phyloP scores from a whole-genome alignment of 1,140 invertebrate genomes.

The Eulimnadia texana region DNA sequence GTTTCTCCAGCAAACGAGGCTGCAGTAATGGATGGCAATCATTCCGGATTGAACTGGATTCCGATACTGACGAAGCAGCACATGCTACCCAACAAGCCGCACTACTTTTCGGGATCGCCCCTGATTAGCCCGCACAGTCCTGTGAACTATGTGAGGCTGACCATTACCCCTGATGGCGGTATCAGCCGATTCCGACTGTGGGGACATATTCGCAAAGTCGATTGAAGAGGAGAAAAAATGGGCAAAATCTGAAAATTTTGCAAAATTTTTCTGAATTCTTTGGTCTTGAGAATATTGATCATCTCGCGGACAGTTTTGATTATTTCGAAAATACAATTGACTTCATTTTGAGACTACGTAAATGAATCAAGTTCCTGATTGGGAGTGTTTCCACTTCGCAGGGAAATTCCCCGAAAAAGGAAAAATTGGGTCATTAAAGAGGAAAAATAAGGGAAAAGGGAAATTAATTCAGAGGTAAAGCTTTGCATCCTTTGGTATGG shows the following conservation, averaged over 20 bases:
- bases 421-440: too few species aligned
- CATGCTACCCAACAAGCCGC: conserved; percentile 24
- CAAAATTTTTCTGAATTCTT: not conserved
- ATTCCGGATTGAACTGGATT: conserved; percentile 29
- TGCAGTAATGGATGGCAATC: conserved; percentile 18
- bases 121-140: conserved; percentile 18
- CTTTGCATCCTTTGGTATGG: too few species aligned
- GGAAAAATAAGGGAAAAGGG: too few species aligned
- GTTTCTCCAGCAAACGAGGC: conserved; percentile 24
- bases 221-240: not conserved
- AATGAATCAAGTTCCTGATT: too few species aligned
- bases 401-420: too few species aligned
- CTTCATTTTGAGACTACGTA: not conserved
- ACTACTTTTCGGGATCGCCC: conserved; percentile 21
- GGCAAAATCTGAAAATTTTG: not conserved
- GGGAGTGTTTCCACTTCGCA: too few species aligned
- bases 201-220: conserved; percentile 17
- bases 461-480: too few species aligned
- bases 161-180: conserved; percentile 32
- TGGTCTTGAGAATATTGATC: not conserved
- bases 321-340: not conserved
- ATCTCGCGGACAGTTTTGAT: not conserved
- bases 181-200: conserved; percentile 28
- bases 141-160: conserved; percentile 27
- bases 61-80: conserved; percentile 36